These are phyloP conservation scores for Acholoe squamosa DNA, from an alignment of 2,888 invertebrate genomes.

Conservation along the genomic window DNA sequence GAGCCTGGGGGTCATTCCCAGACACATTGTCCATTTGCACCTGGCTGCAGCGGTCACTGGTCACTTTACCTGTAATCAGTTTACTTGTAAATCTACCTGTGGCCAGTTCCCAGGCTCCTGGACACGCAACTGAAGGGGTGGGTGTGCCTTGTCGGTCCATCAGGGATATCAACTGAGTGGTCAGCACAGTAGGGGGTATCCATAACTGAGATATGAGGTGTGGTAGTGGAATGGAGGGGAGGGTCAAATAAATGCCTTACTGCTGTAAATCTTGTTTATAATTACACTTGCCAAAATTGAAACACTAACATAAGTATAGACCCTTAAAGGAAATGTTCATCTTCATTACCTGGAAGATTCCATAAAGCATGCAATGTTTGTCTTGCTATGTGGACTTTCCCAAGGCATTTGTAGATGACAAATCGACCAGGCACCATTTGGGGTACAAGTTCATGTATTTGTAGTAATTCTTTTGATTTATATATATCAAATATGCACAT, in stretches of 20 bases:
- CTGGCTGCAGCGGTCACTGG: conserved; percentile 1
- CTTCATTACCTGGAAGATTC: no score
- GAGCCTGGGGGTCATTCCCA: not conserved
- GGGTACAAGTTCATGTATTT: no score
- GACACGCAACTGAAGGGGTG: not conserved
- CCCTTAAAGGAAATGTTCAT: no score
- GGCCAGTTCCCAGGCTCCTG: conserved; percentile 27
- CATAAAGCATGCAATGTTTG: no score
- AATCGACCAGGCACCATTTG: no score
- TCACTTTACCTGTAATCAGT: conserved; percentile 22
- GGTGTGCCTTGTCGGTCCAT: not conserved
- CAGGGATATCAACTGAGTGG: not conserved
- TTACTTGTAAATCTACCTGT: conserved; percentile 13
- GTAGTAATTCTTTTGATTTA: no score
- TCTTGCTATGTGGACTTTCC: no score
- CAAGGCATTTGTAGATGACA: no score
- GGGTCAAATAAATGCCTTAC: not conserved
- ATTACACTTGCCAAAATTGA: no score
- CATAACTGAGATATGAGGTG: not conserved
- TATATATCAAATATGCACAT: no score
- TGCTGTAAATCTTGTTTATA: no score
- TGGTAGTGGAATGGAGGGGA: not conserved
- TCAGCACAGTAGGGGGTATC: not conserved
- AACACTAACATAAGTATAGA: no score
- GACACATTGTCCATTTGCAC: conserved; percentile 27